Percentiles rank a stretch among this genome's conserved stretches.
phyloP scores from a whole-genome alignment of 2,888 invertebrate genomes.

The Mimachlamys varia region DNA sequence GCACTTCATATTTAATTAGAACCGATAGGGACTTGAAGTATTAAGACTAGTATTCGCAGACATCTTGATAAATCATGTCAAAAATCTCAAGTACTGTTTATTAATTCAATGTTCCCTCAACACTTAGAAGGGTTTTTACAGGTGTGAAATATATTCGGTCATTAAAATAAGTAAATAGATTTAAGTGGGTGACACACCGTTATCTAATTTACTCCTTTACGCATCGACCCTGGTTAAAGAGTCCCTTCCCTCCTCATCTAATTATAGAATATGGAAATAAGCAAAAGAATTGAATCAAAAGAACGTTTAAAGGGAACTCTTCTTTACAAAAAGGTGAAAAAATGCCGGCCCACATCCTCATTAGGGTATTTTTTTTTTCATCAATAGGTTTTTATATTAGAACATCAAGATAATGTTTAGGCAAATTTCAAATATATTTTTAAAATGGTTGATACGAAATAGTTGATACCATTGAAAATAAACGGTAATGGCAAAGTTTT shows the following conservation, averaged over 20 bases:
- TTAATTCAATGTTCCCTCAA: not conserved
- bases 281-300: not conserved
- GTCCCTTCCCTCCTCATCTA: not conserved
- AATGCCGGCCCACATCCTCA: not conserved
- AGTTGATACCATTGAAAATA: too few relatives aligned
- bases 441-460: too few relatives aligned
- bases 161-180: conserved; percentile 16
- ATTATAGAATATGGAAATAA: not conserved
- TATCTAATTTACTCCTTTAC: not conserved
- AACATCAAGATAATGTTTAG: too few relatives aligned
- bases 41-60: not conserved
- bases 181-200: not conserved
- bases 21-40: not conserved
- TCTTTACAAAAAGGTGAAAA: not conserved
- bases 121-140: not conserved
- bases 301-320: not conserved
- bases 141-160: not conserved
- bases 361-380: too few relatives aligned
- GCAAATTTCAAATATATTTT: too few relatives aligned
- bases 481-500: too few relatives aligned
- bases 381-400: too few relatives aligned
- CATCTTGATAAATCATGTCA: not conserved
- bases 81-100: not conserved
- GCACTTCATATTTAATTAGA: conserved; percentile 15
- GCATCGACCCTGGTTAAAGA: too few relatives aligned